Percentiles rank a stretch among this genome's conserved stretches.
Evolutionary conservation across 2,888 invertebrate species (phyloP).

Genomic region (Mythimna ferrago): DNA sequence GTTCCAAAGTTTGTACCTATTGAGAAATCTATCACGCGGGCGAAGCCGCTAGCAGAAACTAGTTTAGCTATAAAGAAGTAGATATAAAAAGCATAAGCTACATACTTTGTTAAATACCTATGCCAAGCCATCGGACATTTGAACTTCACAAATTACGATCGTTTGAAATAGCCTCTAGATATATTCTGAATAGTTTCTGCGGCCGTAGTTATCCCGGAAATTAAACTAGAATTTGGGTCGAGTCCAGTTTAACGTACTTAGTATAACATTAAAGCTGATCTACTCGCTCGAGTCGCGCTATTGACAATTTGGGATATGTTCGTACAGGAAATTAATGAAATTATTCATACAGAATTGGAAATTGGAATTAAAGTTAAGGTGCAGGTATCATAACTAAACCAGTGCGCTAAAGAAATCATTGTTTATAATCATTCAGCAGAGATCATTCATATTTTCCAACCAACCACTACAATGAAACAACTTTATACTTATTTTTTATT

Average conservation of each 20-base stretch:
- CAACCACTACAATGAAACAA: too few relatives aligned
- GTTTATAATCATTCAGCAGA: background rate
- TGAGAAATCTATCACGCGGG: too few relatives aligned
- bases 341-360: conserved; percentile 17
- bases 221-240: conserved; percentile 53
- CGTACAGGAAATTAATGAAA: conserved; percentile 44
- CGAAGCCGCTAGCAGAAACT: too few relatives aligned
- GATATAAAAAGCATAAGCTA: too few relatives aligned
- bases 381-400: background rate
- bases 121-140: background rate
- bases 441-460: too few relatives aligned
- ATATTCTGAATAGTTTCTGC: conserved; percentile 38
- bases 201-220: conserved; percentile 42
- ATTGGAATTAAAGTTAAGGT: conserved; percentile 3
- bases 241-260: conserved; percentile 29
- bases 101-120: too few relatives aligned
- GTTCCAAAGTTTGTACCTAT: too few relatives aligned
- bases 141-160: conserved; percentile 5
- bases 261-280: conserved; percentile 20
- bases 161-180: conserved; percentile 14
- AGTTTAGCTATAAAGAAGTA: too few relatives aligned
- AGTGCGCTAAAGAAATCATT: background rate
- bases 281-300: conserved; percentile 7
- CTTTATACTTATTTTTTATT: too few relatives aligned
- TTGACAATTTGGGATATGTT: conserved; percentile 14